phyloP scores from a whole-genome alignment of 2,113 vertebrate genomes.

The Coptodon rendalli region DNA sequence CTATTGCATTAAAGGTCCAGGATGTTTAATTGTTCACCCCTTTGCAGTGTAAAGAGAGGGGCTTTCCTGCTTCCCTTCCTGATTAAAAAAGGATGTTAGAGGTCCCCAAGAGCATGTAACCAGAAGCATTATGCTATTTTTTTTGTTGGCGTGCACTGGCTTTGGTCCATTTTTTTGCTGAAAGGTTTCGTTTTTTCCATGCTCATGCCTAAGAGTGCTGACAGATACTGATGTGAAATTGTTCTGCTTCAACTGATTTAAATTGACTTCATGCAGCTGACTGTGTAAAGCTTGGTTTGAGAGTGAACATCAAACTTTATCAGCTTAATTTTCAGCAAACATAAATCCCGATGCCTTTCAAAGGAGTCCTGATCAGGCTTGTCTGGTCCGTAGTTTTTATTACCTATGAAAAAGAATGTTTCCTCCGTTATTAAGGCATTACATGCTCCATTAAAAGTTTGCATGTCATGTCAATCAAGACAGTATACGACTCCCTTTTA shows the following conservation, averaged over 20 bases:
- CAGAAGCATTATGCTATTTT: not conserved
- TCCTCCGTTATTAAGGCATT: slow-evolving; percentile 32
- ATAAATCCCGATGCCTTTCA: not conserved
- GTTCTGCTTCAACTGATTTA: not conserved
- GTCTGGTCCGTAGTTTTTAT: not conserved
- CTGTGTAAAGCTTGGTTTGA: not conserved
- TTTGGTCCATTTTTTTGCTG: not conserved
- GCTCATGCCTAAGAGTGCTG: not conserved
- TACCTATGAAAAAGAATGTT: slow-evolving; percentile 1
- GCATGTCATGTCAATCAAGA: slow-evolving; percentile 24
- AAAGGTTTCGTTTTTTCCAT: not conserved
- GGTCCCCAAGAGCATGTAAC: not conserved
- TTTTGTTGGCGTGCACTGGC: not conserved
- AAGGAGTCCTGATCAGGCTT: slow-evolving; percentile 14
- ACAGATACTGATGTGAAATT: not conserved
- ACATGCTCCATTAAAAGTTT: slow-evolving; percentile 28
- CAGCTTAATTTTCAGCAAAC: not conserved
- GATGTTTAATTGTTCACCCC: slow-evolving; percentile 11
- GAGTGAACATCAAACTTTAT: not conserved
- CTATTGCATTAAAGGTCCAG: not conserved
- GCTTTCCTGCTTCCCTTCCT: slow-evolving; percentile 37
- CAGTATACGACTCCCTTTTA: not conserved
- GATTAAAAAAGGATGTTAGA: slow-evolving; percentile 27
- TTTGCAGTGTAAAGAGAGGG: not conserved
- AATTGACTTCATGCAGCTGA: not conserved